Evolutionary conservation across 2,113 vertebrate genomes (phyloP).

Genomic region (Oenanthe melanoleuca): DNA sequence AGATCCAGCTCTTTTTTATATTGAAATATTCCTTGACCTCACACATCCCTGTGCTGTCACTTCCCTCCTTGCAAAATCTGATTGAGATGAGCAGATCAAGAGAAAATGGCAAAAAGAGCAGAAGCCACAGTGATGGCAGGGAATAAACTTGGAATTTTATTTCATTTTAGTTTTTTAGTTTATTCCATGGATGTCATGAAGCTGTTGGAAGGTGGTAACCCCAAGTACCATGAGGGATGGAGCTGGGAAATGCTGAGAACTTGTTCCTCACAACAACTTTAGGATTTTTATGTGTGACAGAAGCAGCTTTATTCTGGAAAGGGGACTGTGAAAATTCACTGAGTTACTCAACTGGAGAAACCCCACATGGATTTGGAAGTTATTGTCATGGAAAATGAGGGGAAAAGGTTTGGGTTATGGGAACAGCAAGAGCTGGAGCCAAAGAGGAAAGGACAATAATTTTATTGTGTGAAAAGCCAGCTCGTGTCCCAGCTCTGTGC

Average conservation of each 20-base stretch:
- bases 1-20: background rate
- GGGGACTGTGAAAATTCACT: background rate
- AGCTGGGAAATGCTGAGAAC: background rate
- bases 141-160: background rate
- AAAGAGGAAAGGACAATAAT: background rate
- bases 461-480: background rate
- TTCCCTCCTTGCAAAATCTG: accelerated
- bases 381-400: background rate
- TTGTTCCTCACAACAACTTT: background rate
- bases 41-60: background rate
- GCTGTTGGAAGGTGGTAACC: accelerated
- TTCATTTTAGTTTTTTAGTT: background rate
- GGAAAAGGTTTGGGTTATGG: background rate
- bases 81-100: background rate
- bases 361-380: accelerated
- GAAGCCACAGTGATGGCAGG: background rate
- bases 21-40: background rate
- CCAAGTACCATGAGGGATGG: background rate
- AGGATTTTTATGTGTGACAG: background rate
- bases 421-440: background rate
- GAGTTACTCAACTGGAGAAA: background rate
- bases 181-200: background rate
- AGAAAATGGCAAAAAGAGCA: background rate
- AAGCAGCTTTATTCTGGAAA: background rate
- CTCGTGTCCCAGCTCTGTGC: background rate